Evolutionary conservation across 2,888 invertebrate species (phyloP).

Genomic region (Cartodere bifasciata): DNA sequence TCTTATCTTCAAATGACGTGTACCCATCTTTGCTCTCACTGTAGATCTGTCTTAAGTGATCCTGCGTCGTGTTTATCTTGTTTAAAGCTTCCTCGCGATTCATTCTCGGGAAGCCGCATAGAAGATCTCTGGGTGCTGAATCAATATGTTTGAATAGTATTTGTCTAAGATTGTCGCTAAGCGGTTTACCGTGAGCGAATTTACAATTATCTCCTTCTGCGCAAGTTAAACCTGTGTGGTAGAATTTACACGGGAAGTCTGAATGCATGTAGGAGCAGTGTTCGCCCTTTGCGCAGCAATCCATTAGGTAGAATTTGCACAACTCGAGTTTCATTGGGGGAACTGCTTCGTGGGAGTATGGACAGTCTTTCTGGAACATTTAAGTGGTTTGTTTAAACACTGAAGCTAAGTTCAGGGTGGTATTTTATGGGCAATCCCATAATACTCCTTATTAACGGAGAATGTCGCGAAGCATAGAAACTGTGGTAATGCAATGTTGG

Average conservation of each 20-base stretch:
- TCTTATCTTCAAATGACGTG: constrained; percentile 8
- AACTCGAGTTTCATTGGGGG: constrained; percentile 82
- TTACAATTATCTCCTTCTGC: constrained; percentile 68
- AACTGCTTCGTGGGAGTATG: constrained; percentile 71
- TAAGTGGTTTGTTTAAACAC: no score
- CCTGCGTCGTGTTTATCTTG: constrained; percentile 39
- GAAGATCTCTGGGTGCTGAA: constrained; percentile 80
- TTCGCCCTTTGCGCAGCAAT: constrained; percentile 89
- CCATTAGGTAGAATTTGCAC: constrained; percentile 93
- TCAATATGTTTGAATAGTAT: constrained; percentile 61
- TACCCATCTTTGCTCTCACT: constrained; percentile 24
- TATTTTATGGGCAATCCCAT: no score
- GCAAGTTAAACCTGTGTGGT: constrained; percentile 85
- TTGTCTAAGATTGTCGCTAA: constrained; percentile 54
- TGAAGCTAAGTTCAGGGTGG: no score
- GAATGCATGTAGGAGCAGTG: constrained; percentile 94
- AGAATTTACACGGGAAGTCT: constrained; percentile 96
- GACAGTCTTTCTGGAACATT: constrained; percentile 61
- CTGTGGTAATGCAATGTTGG: no score
- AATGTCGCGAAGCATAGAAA: no score
- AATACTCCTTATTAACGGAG: no score
- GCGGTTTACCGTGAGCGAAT: constrained; percentile 80
- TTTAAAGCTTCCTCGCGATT: constrained; percentile 60
- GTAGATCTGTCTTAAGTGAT: constrained; percentile 35
- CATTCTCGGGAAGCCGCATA: constrained; percentile 78